A percentile compares a stretch with the other conserved stretches of the same genome.
Evolutionary conservation across 2,113 vertebrate species (phyloP).

Genomic region (Edolisoma coerulescens): DNA sequence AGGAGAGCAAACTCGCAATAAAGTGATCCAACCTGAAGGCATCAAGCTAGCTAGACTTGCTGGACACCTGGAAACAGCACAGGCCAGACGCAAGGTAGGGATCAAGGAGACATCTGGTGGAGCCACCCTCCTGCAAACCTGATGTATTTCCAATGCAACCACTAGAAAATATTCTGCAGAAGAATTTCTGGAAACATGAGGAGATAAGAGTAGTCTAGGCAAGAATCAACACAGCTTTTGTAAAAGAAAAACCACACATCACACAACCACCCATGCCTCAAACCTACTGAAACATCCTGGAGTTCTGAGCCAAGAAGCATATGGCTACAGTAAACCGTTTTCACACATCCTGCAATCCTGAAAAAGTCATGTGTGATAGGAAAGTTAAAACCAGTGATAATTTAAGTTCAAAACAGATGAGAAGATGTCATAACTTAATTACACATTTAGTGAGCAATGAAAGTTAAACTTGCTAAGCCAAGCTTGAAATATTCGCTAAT

Average conservation of each 20-base stretch:
- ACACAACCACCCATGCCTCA: background rate
- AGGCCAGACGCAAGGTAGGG: background rate
- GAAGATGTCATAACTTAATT: background rate
- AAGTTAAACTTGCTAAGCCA: background rate
- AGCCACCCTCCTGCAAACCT: background rate
- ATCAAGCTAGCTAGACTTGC: background rate
- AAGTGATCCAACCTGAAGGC: rapidly evolving
- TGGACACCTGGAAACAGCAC: background rate
- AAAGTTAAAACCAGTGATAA: background rate
- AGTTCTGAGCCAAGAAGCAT: slow-evolving; percentile 11
- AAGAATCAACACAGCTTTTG: slow-evolving; percentile 4
- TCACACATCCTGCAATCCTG: slow-evolving; percentile 21
- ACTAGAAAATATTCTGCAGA: background rate
- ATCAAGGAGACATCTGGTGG: background rate
- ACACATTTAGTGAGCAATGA: background rate
- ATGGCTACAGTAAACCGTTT: background rate
- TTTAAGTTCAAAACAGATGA: slow-evolving; percentile 3
- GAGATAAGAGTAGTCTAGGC: background rate
- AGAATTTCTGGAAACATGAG: background rate
- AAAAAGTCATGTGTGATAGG: background rate
- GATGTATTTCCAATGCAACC: background rate
- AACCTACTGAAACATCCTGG: background rate
- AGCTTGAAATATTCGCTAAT: background rate
- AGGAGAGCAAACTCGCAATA: background rate
- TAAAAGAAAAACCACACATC: background rate